Base-by-base conservation (phyloP, 2,113 vertebrate species). In the Globicephala melas region DNA sequence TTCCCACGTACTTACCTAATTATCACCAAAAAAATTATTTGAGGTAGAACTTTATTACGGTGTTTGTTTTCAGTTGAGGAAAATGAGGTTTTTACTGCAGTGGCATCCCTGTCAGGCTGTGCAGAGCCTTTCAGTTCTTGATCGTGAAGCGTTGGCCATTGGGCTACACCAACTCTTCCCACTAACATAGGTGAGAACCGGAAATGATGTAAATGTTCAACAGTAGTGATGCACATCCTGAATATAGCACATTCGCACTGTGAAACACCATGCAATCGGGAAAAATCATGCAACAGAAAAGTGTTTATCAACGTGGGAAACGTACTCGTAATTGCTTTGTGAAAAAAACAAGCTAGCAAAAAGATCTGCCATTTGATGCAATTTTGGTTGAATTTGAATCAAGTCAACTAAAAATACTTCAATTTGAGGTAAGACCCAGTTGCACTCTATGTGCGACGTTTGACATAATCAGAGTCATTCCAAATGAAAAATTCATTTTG, bases 171-270 rank as follows among this genome's bases (percentile, higher is more conserved):
- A 1, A 1, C 10, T 1, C 41, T 79, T 55, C 10, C 15, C 44
- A 33, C 26, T 7, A 5, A n/a, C 2, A 0, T 9, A 63, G 26
- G 18, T 7, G 11, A 80, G 60, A 47, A 20, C 18, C 13, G 28
- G 68, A 33, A 41, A 47, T 47, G 41, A 63, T 11, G 31, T 0
- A 33, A 3, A 28, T 7, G 25, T 18, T 17, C 77, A 28, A 3
- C 2, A 3, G 0, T 0, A 4, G 55, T 38, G 5, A 47, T 3
- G 8, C 5, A 17, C 3, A 0, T 0, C 38, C 58, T 63, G 50
- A 25, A 31, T 5, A 18, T 0, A 47, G 63, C 70, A 60, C 38
- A 5, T 0, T 9, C 6, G 2, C 5, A 5, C 31, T 38, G 8
- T 3, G n/a, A 55, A 12, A 13, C 55, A 38, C 2, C 2, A 28